phyloP scores from a whole-genome alignment of 1,140 invertebrate species.

The Lysiphlebus fabarum region DNA sequence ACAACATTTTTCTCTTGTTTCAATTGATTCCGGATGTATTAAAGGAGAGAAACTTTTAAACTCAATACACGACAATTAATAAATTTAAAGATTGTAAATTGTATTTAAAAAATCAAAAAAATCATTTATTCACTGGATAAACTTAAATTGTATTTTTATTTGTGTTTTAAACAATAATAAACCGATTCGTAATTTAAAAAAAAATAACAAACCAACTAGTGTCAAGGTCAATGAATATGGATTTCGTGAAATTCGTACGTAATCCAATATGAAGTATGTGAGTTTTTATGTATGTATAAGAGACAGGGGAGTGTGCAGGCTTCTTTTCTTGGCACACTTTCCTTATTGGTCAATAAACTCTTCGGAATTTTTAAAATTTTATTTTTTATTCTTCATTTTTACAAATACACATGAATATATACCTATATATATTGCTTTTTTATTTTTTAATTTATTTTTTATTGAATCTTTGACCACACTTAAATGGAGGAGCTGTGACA shows the following conservation, averaged over 20 bases:
- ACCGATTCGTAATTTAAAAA: too few relatives aligned
- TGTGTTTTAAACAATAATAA: too few relatives aligned
- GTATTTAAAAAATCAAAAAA: background rate
- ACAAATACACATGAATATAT: too few relatives aligned
- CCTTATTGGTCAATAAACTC: slow-evolving; percentile 39
- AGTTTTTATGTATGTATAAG: too few relatives aligned
- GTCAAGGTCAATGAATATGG: slow-evolving; percentile 22
- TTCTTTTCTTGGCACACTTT: slow-evolving; percentile 52
- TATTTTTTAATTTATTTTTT: too few relatives aligned
- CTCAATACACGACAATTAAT: slow-evolving; percentile 5
- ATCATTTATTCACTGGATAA: background rate
- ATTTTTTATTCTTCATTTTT: slow-evolving; percentile 20
- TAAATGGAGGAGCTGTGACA: background rate
- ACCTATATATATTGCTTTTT: slow-evolving; percentile 6
- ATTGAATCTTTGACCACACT: too few relatives aligned
- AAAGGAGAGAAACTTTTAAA: slow-evolving; percentile 17
- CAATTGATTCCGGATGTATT: slow-evolving; percentile 21
- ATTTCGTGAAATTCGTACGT: slow-evolving; percentile 14
- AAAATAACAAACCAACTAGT: background rate
- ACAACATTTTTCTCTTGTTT: slow-evolving; percentile 10
- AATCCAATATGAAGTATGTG: too few relatives aligned
- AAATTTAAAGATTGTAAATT: background rate
- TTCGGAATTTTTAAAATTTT: slow-evolving; percentile 31
- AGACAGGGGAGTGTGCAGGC: slow-evolving; percentile 5
- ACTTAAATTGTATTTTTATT: too few relatives aligned